phyloP scores from a whole-genome alignment of 1,140 invertebrate genomes.

The Dendrolimus punctatus region DNA sequence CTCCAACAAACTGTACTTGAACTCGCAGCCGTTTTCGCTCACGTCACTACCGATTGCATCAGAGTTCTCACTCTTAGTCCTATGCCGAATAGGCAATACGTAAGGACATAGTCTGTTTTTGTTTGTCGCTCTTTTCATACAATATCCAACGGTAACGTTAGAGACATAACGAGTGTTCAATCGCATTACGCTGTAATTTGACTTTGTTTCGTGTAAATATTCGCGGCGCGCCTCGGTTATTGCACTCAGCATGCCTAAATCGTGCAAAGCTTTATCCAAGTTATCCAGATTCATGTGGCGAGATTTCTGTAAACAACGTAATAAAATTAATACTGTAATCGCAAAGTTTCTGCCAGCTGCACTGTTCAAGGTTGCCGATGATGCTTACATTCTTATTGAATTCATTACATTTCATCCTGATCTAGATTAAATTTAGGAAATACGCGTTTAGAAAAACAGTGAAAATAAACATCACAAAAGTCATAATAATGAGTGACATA shows the following conservation, averaged over 20 bases:
- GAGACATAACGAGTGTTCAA: constrained; percentile 73
- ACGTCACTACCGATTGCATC: constrained; percentile 61
- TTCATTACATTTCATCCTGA: constrained; percentile 60
- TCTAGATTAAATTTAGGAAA: constrained; percentile 34
- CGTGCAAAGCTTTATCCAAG: constrained; percentile 73
- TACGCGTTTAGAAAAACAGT: constrained; percentile 39
- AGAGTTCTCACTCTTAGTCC: constrained; percentile 75
- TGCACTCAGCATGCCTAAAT: constrained; percentile 73
- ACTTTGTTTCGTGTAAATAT: constrained; percentile 67
- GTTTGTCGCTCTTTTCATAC: constrained; percentile 63
- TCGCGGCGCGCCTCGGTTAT: constrained; percentile 71
- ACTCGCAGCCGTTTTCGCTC: constrained; percentile 41
- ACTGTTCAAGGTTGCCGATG: background rate
- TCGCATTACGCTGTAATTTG: constrained; percentile 66
- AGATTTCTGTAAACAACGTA: constrained; percentile 54
- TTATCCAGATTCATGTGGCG: constrained; percentile 65
- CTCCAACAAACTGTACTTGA: constrained; percentile 50
- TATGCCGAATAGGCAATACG: constrained; percentile 65
- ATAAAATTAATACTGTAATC: constrained; percentile 17
- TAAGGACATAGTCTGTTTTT: constrained; percentile 68
- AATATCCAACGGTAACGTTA: constrained; percentile 73
- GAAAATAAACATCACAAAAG: constrained; percentile 70
- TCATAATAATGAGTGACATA: constrained; percentile 59
- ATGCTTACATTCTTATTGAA: constrained; percentile 50
- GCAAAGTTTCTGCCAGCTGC: background rate